Percentiles rank a stretch among this genome's conserved stretches.
phyloP scores from a whole-genome alignment of 2,888 invertebrate genomes.

The Oxyscelio sp. region DNA sequence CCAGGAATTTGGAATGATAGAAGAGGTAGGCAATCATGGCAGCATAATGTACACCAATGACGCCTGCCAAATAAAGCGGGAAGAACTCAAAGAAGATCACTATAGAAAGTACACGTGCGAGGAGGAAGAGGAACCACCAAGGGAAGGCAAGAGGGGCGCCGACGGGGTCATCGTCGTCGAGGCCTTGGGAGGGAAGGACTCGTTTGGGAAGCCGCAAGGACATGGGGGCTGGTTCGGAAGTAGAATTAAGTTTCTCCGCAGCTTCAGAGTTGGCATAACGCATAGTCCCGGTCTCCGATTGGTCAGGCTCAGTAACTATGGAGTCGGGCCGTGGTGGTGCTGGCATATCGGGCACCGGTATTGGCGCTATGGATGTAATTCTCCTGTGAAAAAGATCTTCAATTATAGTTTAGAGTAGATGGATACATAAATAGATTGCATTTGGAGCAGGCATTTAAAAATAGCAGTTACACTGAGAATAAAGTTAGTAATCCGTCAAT shows the following conservation, averaged over 20 bases:
- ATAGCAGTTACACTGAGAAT: no score
- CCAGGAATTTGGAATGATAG: conserved; percentile 91
- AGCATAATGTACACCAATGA: conserved; percentile 91
- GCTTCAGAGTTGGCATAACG: conserved; percentile 58
- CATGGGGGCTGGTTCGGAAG: conserved; percentile 4
- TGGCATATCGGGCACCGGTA: conserved; percentile 85
- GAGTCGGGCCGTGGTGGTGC: conserved; percentile 87
- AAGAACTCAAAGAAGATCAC: conserved; percentile 92
- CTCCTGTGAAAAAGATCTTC: conserved; percentile 79
- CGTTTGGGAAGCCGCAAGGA: conserved; percentile 78
- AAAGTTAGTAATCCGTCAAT: no score
- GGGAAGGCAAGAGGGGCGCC: conserved; percentile 92
- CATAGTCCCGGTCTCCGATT: background rate
- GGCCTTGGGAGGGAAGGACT: conserved; percentile 89
- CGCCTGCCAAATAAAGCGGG: conserved; percentile 86
- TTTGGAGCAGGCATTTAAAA: no score
- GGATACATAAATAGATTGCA: no score
- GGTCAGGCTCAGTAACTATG: conserved; percentile 72
- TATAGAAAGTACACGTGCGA: conserved; percentile 92
- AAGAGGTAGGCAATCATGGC: conserved; percentile 91
- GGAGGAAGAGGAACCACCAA: conserved; percentile 94
- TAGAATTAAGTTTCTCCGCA: conserved; percentile 54
- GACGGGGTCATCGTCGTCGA: conserved; percentile 93
- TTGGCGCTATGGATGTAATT: conserved; percentile 83
- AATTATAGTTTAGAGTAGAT: no score